A percentile compares a stretch with the other conserved stretches of the same genome.
phyloP scores from a whole-genome alignment of 2,113 vertebrate species.

The Neolamprologus variostigma region DNA sequence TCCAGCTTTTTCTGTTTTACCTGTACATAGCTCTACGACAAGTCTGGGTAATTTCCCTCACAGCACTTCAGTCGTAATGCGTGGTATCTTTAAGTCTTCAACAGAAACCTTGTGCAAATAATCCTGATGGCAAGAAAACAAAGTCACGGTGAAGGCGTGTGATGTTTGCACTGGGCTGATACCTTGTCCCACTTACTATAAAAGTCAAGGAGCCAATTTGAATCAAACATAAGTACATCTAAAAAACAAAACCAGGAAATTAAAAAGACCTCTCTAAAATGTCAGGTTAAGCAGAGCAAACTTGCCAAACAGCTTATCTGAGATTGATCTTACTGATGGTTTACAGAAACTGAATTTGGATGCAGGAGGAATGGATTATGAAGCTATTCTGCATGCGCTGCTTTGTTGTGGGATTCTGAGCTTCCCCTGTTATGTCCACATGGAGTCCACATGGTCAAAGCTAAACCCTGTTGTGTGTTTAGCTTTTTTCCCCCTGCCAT shows the following conservation, averaged over 20 bases:
- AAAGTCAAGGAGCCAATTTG: neutral
- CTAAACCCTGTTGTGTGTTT: neutral
- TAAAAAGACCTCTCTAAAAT: neutral
- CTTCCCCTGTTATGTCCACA: slow-evolving; percentile 13
- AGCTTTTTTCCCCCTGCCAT: neutral
- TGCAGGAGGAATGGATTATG: neutral
- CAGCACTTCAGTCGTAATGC: neutral
- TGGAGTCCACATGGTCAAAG: neutral
- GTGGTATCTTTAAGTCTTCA: neutral
- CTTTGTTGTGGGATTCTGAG: slow-evolving; percentile 17
- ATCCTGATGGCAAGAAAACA: neutral
- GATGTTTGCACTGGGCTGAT: neutral
- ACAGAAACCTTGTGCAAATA: slow-evolving; percentile 18
- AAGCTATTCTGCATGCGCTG: slow-evolving; percentile 7
- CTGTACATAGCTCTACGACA: neutral
- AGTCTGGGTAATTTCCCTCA: neutral
- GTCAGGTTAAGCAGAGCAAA: neutral
- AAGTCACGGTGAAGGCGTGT: neutral
- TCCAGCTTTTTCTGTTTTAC: neutral
- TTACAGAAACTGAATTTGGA: neutral
- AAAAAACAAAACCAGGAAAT: neutral
- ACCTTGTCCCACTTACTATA: neutral
- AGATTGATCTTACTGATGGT: neutral
- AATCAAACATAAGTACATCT: neutral
- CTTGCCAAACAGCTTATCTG: neutral